Evolutionary conservation across 2,888 invertebrate genomes (phyloP).

Genomic region (Sesamia inferens): DNA sequence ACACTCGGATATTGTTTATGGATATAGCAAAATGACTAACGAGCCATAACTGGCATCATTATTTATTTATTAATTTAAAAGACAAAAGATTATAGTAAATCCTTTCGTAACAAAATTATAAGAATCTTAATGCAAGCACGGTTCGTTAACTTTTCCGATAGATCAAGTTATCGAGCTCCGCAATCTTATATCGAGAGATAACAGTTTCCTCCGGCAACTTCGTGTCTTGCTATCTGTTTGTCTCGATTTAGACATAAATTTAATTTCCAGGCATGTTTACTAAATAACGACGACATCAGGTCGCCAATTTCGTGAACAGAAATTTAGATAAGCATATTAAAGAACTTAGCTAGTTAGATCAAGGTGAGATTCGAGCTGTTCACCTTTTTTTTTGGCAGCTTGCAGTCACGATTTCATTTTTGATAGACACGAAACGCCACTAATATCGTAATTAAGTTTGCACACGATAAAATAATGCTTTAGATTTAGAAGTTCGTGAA

Average conservation of each 20-base stretch:
- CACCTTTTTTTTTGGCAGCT: constrained; percentile 65
- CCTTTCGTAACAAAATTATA: constrained; percentile 57
- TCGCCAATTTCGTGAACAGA: constrained; percentile 77
- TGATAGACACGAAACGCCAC: constrained; percentile 61
- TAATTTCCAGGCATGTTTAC: constrained; percentile 73
- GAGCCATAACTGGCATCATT: constrained; percentile 16
- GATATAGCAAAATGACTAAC: neutral
- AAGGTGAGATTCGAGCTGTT: constrained; percentile 73
- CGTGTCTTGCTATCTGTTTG: constrained; percentile 73
- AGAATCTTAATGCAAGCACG: constrained; percentile 63
- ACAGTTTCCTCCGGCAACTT: constrained; percentile 65
- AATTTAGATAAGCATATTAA: constrained; percentile 79
- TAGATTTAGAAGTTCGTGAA: constrained; percentile 37
- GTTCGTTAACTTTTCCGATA: constrained; percentile 71
- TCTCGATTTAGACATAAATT: constrained; percentile 75
- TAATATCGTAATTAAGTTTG: constrained; percentile 60
- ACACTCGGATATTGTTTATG: constrained; percentile 1
- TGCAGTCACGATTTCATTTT: constrained; percentile 68
- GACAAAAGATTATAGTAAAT: constrained; percentile 36
- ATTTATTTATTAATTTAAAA: constrained; percentile 5
- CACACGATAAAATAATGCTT: constrained; percentile 55
- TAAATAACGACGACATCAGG: constrained; percentile 65
- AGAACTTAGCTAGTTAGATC: constrained; percentile 69
- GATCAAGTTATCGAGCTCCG: constrained; percentile 63
- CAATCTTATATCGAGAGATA: constrained; percentile 65